A percentile compares a stretch with the other conserved stretches of the same genome.
Evolutionary conservation across 30 jellyfish, hydroid and myxozoan genomes (phyloP).

Genomic region (Mastigias papua): DNA sequence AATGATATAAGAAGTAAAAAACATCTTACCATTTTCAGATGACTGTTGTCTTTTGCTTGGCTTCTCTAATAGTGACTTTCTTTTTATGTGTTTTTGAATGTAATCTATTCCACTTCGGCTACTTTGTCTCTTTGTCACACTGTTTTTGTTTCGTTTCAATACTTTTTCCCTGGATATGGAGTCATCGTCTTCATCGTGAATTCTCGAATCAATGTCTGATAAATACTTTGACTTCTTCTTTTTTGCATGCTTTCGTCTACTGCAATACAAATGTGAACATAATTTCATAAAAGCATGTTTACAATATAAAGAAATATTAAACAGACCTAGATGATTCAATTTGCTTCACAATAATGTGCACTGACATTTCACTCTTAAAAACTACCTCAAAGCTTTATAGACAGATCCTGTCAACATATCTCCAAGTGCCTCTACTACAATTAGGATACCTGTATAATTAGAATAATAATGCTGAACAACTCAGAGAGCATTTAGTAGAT

Average conservation of each 20-base stretch:
- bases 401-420: too few relatives aligned
- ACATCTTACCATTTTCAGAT: slow-evolving; percentile 10
- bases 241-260: slow-evolving; percentile 45
- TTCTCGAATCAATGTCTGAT: slow-evolving; percentile 40
- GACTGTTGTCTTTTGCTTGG: slow-evolving; percentile 61
- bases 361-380: too few relatives aligned
- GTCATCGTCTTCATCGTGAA: slow-evolving; percentile 57
- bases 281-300: not conserved
- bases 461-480: too few relatives aligned
- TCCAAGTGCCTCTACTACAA: too few relatives aligned
- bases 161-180: slow-evolving; percentile 73
- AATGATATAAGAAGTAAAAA: too few relatives aligned
- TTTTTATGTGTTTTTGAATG: slow-evolving; percentile 26
- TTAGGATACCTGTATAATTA: too few relatives aligned
- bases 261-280: not conserved
- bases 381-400: too few relatives aligned
- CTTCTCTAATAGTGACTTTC: slow-evolving; percentile 59
- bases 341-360: too few relatives aligned
- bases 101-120: slow-evolving; percentile 29
- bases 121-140: slow-evolving; percentile 18
- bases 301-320: too few relatives aligned
- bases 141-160: slow-evolving; percentile 56
- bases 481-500: too few relatives aligned
- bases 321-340: too few relatives aligned
- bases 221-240: slow-evolving; percentile 47